These are phyloP conservation scores for Corythaixoides concolor DNA, from an alignment of 2,113 vertebrate species.

Conservation along the genomic window DNA sequence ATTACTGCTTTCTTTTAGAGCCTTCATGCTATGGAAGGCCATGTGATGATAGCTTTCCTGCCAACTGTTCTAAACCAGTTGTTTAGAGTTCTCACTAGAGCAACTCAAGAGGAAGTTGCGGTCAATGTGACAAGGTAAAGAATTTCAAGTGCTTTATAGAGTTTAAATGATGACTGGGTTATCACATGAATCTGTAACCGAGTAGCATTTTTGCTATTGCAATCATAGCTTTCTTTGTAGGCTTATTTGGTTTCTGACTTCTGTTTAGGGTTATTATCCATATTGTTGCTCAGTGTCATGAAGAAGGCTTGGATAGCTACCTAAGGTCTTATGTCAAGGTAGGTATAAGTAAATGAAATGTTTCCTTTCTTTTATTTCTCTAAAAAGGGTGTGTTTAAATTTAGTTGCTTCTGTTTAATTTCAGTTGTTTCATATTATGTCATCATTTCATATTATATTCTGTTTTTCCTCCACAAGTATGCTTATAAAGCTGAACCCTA, in stretches of 20 bases:
- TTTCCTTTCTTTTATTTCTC: neutral
- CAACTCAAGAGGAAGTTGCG: slow-evolving; percentile 92
- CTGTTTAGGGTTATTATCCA: slow-evolving; percentile 94
- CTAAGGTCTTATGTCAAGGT: slow-evolving; percentile 98
- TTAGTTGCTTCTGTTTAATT: neutral
- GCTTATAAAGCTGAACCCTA: slow-evolving; percentile 92
- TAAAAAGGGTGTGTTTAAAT: neutral
- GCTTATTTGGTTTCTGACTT: slow-evolving; percentile 47
- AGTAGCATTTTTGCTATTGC: neutral
- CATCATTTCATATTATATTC: neutral
- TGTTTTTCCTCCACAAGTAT: slow-evolving; percentile 75
- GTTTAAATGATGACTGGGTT: neutral
- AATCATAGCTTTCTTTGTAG: neutral
- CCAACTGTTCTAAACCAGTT: slow-evolving; percentile 95
- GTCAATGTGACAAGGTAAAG: slow-evolving; percentile 94
- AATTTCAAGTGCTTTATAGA: neutral
- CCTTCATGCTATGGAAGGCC: slow-evolving; percentile 95
- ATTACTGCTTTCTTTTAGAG: slow-evolving; percentile 73
- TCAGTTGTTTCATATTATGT: neutral
- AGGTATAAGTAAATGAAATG: neutral
- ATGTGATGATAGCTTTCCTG: slow-evolving; percentile 97
- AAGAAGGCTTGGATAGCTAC: slow-evolving; percentile 94
- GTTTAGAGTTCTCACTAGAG: slow-evolving; percentile 91
- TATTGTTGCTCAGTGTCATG: slow-evolving; percentile 95
- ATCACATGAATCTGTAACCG: neutral